These are phyloP conservation scores for Dorcus hopei DNA, from an alignment of 2,888 invertebrate species.

Conservation along the genomic window DNA sequence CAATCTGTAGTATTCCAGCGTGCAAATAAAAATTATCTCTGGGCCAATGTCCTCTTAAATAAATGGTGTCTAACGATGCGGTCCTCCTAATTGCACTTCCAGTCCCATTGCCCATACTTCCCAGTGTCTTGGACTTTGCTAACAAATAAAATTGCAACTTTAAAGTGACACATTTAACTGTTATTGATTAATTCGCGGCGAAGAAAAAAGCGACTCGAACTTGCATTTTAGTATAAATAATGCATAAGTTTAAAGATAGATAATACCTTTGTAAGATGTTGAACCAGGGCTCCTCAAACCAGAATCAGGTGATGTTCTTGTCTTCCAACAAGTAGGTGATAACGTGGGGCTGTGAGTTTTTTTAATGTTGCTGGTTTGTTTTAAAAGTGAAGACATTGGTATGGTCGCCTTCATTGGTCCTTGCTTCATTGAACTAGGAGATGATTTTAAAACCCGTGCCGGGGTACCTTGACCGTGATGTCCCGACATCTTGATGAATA, in stretches of 20 bases:
- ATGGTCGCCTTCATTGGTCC: conserved; percentile 75
- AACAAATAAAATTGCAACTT: conserved; percentile 11
- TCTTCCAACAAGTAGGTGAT: conserved; percentile 65
- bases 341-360: conserved; percentile 63
- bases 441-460: conserved; percentile 61
- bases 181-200: background rate
- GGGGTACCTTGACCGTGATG: conserved; percentile 46
- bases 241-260: too few relatives aligned
- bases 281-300: conserved; percentile 74
- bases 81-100: conserved; percentile 68
- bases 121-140: conserved; percentile 56
- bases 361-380: conserved; percentile 57
- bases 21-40: conserved; percentile 67
- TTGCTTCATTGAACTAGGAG: conserved; percentile 61
- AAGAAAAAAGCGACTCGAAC: too few relatives aligned
- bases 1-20: conserved; percentile 65
- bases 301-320: conserved; percentile 66
- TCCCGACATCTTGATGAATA: conserved; percentile 50
- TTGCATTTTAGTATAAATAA: too few relatives aligned
- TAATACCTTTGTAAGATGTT: conserved; percentile 63
- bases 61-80: conserved; percentile 75
- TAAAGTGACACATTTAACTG: background rate
- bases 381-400: conserved; percentile 70
- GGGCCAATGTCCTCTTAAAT: conserved; percentile 76
- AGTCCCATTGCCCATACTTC: conserved; percentile 46